Conservation (phyloP, 2,797 vertebrate species). For the Urophycis tenuis region DNA sequence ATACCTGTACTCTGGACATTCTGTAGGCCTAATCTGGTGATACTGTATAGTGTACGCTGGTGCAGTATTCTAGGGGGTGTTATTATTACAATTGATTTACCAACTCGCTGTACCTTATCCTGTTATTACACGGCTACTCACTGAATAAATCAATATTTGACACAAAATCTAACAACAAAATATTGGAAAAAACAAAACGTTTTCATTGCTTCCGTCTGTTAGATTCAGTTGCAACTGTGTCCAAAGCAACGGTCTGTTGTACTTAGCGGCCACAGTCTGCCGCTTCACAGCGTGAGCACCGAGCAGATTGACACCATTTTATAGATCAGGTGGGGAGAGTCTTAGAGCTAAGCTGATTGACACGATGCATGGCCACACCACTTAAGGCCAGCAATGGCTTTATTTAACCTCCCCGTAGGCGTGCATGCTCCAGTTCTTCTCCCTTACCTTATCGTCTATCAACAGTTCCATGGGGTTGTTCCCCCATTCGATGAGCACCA, state of each 20-base stretch:
- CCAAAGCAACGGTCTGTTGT: too few relatives aligned
- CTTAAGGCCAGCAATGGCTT: not conserved
- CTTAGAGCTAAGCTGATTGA: not conserved
- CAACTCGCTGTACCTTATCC: too few relatives aligned
- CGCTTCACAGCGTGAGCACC: not conserved
- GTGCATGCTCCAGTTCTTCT: not conserved
- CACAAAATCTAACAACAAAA: not conserved
- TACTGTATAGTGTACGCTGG: not conserved
- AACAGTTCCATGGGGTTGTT: constrained; percentile 80
- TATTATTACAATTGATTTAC: too few relatives aligned
- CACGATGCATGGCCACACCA: not conserved
- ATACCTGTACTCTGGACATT: not conserved
- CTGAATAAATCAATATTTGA: too few relatives aligned
- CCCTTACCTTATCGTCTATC: constrained; percentile 71
- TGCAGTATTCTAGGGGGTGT: too few relatives aligned
- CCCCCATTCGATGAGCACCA: constrained; percentile 83
- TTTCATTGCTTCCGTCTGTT: too few relatives aligned
- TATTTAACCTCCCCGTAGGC: not conserved
- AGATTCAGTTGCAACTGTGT: too few relatives aligned
- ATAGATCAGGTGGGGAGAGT: not conserved
- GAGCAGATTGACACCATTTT: constrained; percentile 9
- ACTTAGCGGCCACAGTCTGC: too few relatives aligned
- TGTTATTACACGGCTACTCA: too few relatives aligned
- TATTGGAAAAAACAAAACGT: not conserved
- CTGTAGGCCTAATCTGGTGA: not conserved